Percentiles rank a stretch among this genome's conserved stretches.
These are phyloP conservation scores for Molossus alvarezi DNA, from an alignment of 2,797 vertebrate genomes.

Conservation along the genomic window DNA sequence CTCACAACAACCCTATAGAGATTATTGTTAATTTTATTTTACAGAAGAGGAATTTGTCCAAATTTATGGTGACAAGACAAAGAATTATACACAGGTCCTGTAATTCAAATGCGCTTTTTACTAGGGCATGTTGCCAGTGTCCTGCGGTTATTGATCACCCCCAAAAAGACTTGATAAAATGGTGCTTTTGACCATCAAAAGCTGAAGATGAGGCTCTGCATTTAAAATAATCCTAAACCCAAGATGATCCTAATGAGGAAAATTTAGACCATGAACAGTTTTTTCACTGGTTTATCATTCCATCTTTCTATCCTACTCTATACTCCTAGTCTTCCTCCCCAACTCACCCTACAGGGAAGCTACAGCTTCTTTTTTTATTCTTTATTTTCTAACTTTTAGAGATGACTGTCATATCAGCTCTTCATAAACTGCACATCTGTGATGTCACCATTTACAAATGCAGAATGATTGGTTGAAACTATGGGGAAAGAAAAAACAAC, in stretches of 20 bases:
- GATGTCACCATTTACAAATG: slow-evolving; percentile 69
- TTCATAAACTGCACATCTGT: slow-evolving; percentile 60
- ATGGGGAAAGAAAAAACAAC: not conserved
- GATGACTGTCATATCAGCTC: slow-evolving; percentile 8
- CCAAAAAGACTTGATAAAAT: slow-evolving; percentile 44
- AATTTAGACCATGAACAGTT: slow-evolving; percentile 22
- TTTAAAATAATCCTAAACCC: slow-evolving; percentile 45
- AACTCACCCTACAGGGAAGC: not conserved
- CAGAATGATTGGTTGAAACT: slow-evolving; percentile 57
- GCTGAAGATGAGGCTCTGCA: not conserved
- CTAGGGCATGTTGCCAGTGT: not conserved
- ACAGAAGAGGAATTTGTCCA: slow-evolving; percentile 52
- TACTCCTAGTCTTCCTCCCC: not conserved
- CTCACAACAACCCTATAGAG: not conserved
- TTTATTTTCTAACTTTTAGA: slow-evolving; percentile 67
- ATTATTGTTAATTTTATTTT: slow-evolving; percentile 60
- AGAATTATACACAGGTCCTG: slow-evolving; percentile 27
- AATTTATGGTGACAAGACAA: slow-evolving; percentile 32
- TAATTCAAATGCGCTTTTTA: slow-evolving; percentile 51
- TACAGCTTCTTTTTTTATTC: slow-evolving; percentile 27
- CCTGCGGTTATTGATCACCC: not conserved
- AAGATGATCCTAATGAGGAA: not conserved
- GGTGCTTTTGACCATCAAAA: slow-evolving; percentile 39
- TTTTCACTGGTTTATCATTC: not conserved
- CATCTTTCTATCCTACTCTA: not conserved